Evolutionary conservation across 1,140 invertebrate genomes (phyloP), one percentile per base, ranked within the genome.

Genomic region (Drosophila willistoni): DNA sequence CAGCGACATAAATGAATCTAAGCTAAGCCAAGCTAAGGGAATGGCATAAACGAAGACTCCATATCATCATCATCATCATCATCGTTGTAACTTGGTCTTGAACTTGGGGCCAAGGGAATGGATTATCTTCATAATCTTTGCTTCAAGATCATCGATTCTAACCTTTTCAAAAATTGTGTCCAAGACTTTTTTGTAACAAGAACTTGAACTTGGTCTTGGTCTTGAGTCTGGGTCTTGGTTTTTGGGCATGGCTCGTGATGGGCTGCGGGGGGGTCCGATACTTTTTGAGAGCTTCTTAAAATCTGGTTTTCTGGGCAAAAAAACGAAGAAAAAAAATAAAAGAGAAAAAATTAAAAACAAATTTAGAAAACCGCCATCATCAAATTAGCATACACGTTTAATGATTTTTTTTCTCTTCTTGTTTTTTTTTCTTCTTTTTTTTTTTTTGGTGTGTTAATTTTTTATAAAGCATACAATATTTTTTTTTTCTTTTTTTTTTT

Each of bases 351-450:
- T 51, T 22, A 51, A 71, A 68, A 78, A 78, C 72, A 78, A 71
- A 78, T 47, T 86, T 86, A 86, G 82, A 86, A 87, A 89, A 87
- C 79, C 83, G 77, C 80, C 80, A 89, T 89, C 84, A 81, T 81
- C 80, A 67, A 89, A 89, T 89, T 89, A 89, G 84, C 84, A 89
- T 89, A 90, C 84, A 82, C 85, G 84, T 84, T 89, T 89, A 89
- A 89, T 89, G 78, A 89, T 79, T 68, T 61, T 68, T 77, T 83
- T 79, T 80, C 73, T 71, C 25, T 63, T 63, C 39, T 62, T 71
- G 22, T 14, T 19, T 56, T 65, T 66, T 44, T 69, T 41, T 71
- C 6, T 6, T 29, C 6, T 29, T 29, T 7, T 34, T 29, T 44
- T 69, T 41, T 29, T 44, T 69, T 41, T 71, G 29, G 29, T 71